These are phyloP conservation scores for Montifringilla adamsi DNA, from an alignment of 2,113 vertebrate genomes.

Conservation along the genomic window DNA sequence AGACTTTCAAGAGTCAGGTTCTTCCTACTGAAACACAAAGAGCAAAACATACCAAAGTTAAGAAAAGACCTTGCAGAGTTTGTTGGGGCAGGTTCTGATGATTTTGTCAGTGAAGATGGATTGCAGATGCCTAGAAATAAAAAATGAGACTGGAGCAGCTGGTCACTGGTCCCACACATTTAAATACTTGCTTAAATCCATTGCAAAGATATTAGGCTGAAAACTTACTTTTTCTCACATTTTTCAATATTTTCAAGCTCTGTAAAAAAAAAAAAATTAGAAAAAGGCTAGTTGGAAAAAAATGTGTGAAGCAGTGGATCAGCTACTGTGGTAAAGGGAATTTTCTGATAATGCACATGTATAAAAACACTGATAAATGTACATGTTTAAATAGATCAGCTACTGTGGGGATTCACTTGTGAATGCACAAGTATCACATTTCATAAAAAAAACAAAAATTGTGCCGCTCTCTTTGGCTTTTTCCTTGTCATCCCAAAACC, in stretches of 20 bases:
- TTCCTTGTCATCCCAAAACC: neutral
- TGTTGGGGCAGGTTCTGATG: conserved; percentile 41
- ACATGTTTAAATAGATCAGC: neutral
- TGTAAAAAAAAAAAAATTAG: conserved; percentile 30
- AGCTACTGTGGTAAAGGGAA: neutral
- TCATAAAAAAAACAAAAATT: neutral
- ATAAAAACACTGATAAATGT: neutral
- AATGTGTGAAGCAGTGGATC: neutral
- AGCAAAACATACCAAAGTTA: conserved; percentile 72
- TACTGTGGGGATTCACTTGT: neutral
- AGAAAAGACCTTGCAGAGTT: conserved; percentile 55
- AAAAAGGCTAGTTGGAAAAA: neutral
- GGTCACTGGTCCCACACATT: neutral
- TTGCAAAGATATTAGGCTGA: neutral
- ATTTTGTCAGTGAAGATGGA: conserved; percentile 51
- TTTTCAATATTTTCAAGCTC: conserved; percentile 80
- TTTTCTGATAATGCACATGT: neutral
- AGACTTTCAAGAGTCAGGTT: neutral
- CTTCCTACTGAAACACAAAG: neutral
- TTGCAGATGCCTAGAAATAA: conserved; percentile 64
- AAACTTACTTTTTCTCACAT: conserved; percentile 80
- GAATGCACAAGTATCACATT: neutral
- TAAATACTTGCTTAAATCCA: neutral
- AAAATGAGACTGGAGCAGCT: neutral
- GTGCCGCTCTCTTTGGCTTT: neutral